phyloP scores from a whole-genome alignment of 2,888 invertebrate species.

The Parelbella ahira region DNA sequence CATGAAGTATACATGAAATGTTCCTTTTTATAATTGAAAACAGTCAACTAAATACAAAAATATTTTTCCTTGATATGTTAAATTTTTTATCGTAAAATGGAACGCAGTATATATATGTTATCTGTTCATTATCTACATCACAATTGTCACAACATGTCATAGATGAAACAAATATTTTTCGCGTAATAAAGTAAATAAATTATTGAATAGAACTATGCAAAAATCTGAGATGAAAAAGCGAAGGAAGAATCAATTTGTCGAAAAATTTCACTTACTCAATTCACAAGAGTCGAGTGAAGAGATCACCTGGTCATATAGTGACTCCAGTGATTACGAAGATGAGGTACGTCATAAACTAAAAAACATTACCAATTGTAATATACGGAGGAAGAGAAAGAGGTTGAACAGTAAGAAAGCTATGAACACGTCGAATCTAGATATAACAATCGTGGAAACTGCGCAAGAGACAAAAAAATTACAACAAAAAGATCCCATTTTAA shows the following conservation, averaged over 20 bases:
- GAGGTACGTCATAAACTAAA: constrained; percentile 20
- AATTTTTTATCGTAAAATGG: no score
- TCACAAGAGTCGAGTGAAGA: constrained; percentile 58
- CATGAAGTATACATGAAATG: no score
- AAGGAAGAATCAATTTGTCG: constrained; percentile 48
- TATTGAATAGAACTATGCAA: no score
- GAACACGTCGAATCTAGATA: constrained; percentile 53
- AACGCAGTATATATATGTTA: no score
- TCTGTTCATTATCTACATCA: no score
- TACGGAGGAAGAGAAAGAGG: constrained; percentile 56
- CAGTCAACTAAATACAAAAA: no score
- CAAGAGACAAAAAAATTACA: constrained; percentile 11
- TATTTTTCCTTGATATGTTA: no score
- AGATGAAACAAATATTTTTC: no score
- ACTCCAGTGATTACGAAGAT: constrained; percentile 61
- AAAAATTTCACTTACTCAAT: constrained; percentile 55
- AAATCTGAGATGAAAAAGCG: constrained; percentile 29
- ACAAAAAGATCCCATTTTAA: no score
- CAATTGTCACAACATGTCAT: no score
- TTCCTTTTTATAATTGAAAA: no score
- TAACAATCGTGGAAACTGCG: constrained; percentile 43
- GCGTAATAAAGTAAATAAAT: no score
- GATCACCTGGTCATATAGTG: constrained; percentile 63
- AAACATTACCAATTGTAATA: constrained; percentile 26
- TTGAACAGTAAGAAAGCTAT: constrained; percentile 34